These are phyloP conservation scores for Upupa epops DNA, from an alignment of 2,113 vertebrate genomes.

Conservation along the genomic window DNA sequence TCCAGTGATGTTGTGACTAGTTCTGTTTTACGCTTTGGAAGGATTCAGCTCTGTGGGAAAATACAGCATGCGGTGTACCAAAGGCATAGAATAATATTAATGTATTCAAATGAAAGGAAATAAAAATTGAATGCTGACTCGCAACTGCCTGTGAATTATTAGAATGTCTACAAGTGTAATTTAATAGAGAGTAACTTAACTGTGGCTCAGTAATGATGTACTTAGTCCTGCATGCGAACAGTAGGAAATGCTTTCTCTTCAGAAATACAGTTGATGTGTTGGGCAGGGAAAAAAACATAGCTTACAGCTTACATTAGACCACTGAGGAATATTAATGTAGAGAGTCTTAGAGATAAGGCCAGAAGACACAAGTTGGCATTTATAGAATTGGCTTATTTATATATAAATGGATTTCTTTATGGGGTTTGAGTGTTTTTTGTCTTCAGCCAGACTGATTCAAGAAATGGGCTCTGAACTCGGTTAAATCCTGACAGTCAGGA, in stretches of 20 bases:
- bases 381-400: not conserved
- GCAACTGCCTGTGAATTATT: conserved; percentile 46
- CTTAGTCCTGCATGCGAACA: conserved; percentile 5
- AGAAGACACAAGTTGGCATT: not conserved
- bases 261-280: not conserved
- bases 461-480: not conserved
- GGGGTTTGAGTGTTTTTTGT: not conserved
- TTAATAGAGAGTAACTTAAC: conserved; percentile 61
- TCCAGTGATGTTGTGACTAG: not conserved
- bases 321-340: not conserved
- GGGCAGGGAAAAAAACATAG: not conserved
- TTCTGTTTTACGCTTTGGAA: not conserved
- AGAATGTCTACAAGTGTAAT: conserved; percentile 50
- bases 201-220: conserved; percentile 1
- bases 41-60: conserved; percentile 6
- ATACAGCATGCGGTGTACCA: not conserved
- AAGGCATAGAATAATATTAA: not conserved
- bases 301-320: not conserved
- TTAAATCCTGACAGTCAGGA: not conserved
- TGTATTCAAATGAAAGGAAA: not conserved
- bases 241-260: not conserved
- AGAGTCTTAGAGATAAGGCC: not conserved
- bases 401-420: not conserved
- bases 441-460: not conserved
- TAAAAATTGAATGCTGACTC: conserved; percentile 7